phyloP scores from a whole-genome alignment of 53 echinoderm and acorn worm genomes.

The Antedon mediterranea region DNA sequence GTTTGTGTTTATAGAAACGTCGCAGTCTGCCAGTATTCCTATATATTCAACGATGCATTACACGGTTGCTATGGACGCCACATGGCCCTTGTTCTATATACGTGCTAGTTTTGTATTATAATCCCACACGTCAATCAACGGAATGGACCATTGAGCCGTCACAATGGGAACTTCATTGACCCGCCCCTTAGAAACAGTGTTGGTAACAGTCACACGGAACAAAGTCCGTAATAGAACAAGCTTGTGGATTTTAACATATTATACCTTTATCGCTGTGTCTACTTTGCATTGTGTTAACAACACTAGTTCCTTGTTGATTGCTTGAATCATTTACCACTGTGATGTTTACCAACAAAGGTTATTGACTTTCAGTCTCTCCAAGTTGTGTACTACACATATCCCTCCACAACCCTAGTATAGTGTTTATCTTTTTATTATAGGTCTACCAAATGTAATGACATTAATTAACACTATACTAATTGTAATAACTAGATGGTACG shows the following conservation, averaged over 20 bases:
- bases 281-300: background rate
- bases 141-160: background rate
- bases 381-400: too few relatives aligned
- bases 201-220: background rate
- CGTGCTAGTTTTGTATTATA: background rate
- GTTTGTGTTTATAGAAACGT: constrained; percentile 95
- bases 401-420: too few relatives aligned
- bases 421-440: too few relatives aligned
- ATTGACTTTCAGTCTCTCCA: too few relatives aligned
- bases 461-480: too few relatives aligned
- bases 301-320: too few relatives aligned
- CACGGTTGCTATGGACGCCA: constrained; percentile 41
- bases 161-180: background rate
- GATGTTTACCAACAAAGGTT: too few relatives aligned
- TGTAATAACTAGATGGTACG: too few relatives aligned
- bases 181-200: background rate
- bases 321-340: too few relatives aligned
- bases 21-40: constrained; percentile 6
- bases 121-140: background rate
- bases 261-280: too few relatives aligned
- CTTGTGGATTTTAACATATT: background rate
- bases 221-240: background rate
- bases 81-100: background rate
- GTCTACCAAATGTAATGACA: too few relatives aligned
- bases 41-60: constrained; percentile 28